These are phyloP conservation scores for Heterotis niloticus DNA, from an alignment of 2,113 vertebrate species.

Conservation along the genomic window DNA sequence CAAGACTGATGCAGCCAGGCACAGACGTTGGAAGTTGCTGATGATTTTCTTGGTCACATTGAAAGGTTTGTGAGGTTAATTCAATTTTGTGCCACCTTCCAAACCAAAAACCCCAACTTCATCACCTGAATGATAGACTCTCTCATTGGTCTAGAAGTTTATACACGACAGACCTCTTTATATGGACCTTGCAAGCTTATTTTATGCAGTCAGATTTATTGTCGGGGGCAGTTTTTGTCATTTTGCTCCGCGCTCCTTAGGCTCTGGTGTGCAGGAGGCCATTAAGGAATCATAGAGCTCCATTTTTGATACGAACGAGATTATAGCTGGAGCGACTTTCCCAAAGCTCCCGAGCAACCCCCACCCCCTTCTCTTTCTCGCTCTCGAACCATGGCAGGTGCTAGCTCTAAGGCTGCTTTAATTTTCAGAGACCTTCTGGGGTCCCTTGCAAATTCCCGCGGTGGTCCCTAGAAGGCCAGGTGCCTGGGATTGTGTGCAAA, in stretches of 20 bases:
- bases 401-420: constrained; percentile 50
- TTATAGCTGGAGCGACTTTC: constrained; percentile 43
- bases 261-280: constrained; percentile 13
- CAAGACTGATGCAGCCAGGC: too few relatives aligned
- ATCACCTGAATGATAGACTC: constrained; percentile 14
- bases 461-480: constrained; percentile 72
- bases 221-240: neutral
- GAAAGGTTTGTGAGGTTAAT: neutral
- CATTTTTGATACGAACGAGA: constrained; percentile 26
- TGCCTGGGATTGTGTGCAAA: constrained; percentile 70
- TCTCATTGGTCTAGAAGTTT: neutral
- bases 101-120: neutral
- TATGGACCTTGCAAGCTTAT: neutral
- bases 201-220: constrained; percentile 17
- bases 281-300: neutral
- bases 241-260: neutral
- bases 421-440: constrained; percentile 49
- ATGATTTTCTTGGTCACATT: neutral
- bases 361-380: neutral
- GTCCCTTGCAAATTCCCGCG: constrained; percentile 50
- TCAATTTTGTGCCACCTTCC: neutral
- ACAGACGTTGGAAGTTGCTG: neutral
- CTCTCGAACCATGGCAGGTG: constrained; percentile 33
- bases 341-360: constrained; percentile 29
- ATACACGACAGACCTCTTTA: constrained; percentile 7